Evolutionary conservation across 2,113 vertebrate genomes (phyloP).

Genomic region (Aspiorhynchus laticeps): DNA sequence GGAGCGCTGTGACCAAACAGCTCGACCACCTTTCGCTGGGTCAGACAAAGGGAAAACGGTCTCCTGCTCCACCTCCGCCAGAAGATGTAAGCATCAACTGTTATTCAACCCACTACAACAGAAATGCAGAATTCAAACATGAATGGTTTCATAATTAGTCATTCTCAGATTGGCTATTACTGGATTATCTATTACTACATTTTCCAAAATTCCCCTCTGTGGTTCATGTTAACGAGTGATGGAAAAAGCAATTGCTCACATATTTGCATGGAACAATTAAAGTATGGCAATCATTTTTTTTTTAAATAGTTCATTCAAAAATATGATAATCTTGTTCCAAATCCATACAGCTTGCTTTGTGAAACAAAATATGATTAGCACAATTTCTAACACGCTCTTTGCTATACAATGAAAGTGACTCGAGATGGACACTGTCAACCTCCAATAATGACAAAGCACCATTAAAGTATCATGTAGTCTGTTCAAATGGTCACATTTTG

Average conservation of each 20-base stretch:
- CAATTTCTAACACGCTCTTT: background rate
- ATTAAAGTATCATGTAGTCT: too few relatives aligned
- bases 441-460: background rate
- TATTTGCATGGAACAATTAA: background rate
- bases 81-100: constrained; percentile 61
- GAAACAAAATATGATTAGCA: background rate
- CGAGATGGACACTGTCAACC: background rate
- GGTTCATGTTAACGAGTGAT: too few relatives aligned
- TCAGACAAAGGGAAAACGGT: constrained; percentile 40
- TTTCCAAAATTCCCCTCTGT: background rate
- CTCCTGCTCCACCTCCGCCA: constrained; percentile 57
- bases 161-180: too few relatives aligned
- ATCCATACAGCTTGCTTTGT: background rate
- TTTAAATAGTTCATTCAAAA: background rate
- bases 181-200: background rate
- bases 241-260: background rate
- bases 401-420: background rate
- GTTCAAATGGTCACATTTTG: too few relatives aligned
- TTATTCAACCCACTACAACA: background rate
- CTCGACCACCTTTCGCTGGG: constrained; percentile 53
- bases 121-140: background rate
- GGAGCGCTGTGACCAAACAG: constrained; percentile 26
- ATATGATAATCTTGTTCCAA: background rate
- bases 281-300: too few relatives aligned
- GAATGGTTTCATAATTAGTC: background rate